phyloP scores from a whole-genome alignment of 2,888 invertebrate species.

The Muscina levida region DNA sequence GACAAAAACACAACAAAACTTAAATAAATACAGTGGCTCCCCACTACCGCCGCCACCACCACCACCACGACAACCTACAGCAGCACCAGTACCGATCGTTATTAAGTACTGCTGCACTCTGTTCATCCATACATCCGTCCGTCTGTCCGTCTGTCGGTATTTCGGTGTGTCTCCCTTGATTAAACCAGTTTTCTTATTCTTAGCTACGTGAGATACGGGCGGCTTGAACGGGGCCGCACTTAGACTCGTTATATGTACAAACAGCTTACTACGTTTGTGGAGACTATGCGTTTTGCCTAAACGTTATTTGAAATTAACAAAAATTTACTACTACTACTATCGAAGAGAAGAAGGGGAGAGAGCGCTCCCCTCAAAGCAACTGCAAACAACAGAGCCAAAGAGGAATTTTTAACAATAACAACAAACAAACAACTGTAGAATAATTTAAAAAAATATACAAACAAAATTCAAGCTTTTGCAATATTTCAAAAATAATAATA shows the following conservation, averaged over 20 bases:
- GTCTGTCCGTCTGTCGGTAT: background rate
- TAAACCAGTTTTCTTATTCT: no score
- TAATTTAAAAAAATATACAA: background rate
- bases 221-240: no score
- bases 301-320: slow-evolving; percentile 21
- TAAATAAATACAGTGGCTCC: background rate
- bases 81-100: no score
- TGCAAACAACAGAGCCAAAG: background rate
- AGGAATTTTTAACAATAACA: no score
- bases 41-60: slow-evolving; percentile 7
- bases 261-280: no score
- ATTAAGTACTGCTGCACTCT: background rate
- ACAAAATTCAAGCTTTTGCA: background rate
- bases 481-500: slow-evolving; percentile 4
- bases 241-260: no score
- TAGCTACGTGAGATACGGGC: no score
- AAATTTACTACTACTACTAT: slow-evolving; percentile 9
- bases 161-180: no score
- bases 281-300: background rate
- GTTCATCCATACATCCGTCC: background rate
- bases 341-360: background rate
- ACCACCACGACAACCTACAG: background rate
- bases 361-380: background rate
- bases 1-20: slow-evolving; percentile 9
- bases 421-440: background rate